These are phyloP conservation scores for Penaeus japonicus DNA, from an alignment of 1,140 invertebrate genomes.

Conservation along the genomic window DNA sequence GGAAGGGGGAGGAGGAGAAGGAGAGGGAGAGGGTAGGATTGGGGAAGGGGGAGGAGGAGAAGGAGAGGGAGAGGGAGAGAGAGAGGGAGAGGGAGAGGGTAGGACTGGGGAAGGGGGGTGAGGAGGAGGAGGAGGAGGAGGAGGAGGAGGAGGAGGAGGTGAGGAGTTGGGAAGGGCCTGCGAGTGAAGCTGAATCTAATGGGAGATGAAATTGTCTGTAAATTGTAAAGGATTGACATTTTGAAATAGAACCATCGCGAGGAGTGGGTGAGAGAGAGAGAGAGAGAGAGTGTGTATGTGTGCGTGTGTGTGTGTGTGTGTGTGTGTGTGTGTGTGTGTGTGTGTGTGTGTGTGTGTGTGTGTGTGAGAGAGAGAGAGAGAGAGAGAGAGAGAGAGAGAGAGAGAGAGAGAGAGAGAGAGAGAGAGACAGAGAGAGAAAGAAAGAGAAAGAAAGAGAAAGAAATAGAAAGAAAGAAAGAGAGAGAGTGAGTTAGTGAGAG, in stretches of 20 bases:
- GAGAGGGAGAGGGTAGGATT: not conserved
- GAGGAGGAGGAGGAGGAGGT: not conserved
- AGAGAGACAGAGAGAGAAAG: no score
- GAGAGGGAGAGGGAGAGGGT: no score
- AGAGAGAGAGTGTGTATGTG: not conserved
- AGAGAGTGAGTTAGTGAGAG: no score
- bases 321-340: no score
- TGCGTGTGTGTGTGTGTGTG: no score
- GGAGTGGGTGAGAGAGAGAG: not conserved
- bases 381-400: no score
- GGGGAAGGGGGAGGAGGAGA: not conserved
- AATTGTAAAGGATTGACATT: conserved; percentile 54
- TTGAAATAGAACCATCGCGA: conserved; percentile 35
- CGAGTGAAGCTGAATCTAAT: conserved; percentile 51
- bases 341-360: no score
- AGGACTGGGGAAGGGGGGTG: not conserved
- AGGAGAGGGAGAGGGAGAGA: not conserved
- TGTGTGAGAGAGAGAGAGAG: no score
- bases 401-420: no score
- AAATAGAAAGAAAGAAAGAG: no score
- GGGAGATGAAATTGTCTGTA: conserved; percentile 54
- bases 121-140: not conserved
- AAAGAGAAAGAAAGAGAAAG: no score
- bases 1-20: not conserved
- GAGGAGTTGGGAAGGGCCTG: conserved; percentile 25